Evolutionary conservation across 2,113 vertebrate species (phyloP), one percentile per base, ranked within the genome.

Genomic region (Gymnarchus niloticus): DNA sequence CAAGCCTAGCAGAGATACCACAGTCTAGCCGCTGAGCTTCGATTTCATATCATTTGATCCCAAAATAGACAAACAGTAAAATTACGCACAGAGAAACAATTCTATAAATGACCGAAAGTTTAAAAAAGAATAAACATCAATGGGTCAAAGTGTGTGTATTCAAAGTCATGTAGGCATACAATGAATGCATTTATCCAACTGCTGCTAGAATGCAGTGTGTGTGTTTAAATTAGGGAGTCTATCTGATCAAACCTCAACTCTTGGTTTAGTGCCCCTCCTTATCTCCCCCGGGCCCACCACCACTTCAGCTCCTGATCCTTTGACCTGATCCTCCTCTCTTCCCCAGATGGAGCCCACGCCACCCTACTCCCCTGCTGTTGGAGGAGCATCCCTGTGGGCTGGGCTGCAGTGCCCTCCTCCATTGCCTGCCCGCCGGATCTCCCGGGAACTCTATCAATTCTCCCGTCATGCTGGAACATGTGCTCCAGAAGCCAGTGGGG

Each of bases 311-410:
- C 54, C 41, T 86, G 85, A 81, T 59, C 56, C 56, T 81, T 37
- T 81, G 52, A 86, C 76, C 56, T 80, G 56, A 61, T 92, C 92
- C 91, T 90, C 90, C 91, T 90, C 93, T 92, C 90, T 93, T 92
- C 92, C 92, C 93, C 93, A 59, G 25, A 33, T 92, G 93, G 91
- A 93, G 93, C 93, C 93, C 93, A 92, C 92, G 92, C 88, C 91
- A 92, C 88, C 85, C 81, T 25, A 87, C 90, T 93, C 92, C 91
- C 77, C 76, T 41, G 92, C 93, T 92, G 93, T 93, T 93, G 93
- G 93, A 94, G 93, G 93, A 93, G 92, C 41, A 23, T 76, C 25
- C 80, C 80, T 46, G 14, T 2, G 37, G 56, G 56, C 54, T n/a
- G 28, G 44, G 12, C 37, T 59, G 23, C 33, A 33, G 37, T 59